A percentile compares a stretch with the other conserved stretches of the same genome.
Evolutionary conservation across 2,888 invertebrate species (phyloP).

Genomic region (Euphydryas editha): DNA sequence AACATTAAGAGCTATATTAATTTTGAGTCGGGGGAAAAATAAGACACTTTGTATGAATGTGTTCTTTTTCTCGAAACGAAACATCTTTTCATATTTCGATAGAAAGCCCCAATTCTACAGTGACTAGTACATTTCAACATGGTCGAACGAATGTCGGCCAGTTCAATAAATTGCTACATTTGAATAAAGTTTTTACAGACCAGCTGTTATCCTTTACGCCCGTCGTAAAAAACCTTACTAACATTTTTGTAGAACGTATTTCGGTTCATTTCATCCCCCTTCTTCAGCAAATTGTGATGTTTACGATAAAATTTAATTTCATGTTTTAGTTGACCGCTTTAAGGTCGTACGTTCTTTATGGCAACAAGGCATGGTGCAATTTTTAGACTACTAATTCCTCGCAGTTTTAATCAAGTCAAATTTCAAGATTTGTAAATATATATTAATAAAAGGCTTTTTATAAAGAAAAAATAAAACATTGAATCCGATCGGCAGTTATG

Average conservation of each 20-base stretch:
- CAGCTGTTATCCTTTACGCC: conserved; percentile 51
- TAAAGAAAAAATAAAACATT: background rate
- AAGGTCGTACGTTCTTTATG: background rate
- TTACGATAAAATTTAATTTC: conserved; percentile 16
- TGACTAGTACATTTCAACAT: background rate
- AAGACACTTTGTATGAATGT: background rate
- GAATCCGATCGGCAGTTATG: too few species aligned
- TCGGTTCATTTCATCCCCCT: conserved; percentile 15
- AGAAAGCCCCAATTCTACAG: background rate
- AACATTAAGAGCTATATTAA: background rate
- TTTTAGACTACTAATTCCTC: background rate
- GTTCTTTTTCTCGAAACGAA: background rate
- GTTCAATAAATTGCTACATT: conserved; percentile 47
- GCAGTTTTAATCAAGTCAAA: background rate
- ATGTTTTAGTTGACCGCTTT: conserved; percentile 1
- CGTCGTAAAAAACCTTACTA: conserved; percentile 46
- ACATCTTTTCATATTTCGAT: background rate
- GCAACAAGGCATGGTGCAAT: background rate
- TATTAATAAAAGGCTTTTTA: too few species aligned
- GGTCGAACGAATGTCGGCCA: conserved; percentile 5
- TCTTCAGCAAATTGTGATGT: conserved; percentile 14
- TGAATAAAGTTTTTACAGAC: conserved; percentile 52
- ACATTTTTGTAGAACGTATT: conserved; percentile 8
- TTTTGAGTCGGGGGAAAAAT: background rate
- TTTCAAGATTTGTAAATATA: too few species aligned